These are phyloP conservation scores for Ceratina calcarata DNA, from an alignment of 1,140 invertebrate species.

Conservation along the genomic window DNA sequence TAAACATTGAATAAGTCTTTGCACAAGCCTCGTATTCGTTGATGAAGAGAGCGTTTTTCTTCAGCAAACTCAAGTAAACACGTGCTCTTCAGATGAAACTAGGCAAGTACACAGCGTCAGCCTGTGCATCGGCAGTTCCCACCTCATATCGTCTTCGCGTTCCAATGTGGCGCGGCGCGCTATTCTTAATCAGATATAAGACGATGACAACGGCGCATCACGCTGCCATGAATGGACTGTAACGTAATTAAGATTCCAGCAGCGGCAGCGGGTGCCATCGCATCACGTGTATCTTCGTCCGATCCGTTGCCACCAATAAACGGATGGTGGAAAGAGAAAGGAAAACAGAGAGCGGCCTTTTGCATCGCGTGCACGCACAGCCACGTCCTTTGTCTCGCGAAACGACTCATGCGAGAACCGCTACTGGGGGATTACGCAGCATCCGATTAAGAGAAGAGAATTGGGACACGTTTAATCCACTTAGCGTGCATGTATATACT, in stretches of 20 bases:
- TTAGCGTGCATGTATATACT: neutral
- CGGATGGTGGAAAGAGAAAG: constrained; percentile 18
- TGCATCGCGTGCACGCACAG: constrained; percentile 45
- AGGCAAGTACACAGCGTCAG: neutral
- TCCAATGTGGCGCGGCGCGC: neutral
- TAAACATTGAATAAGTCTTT: no score
- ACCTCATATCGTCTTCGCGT: neutral
- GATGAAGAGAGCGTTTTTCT: constrained; percentile 18
- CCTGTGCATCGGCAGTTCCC: neutral
- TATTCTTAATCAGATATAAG: constrained; percentile 26
- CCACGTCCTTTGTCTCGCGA: constrained; percentile 54
- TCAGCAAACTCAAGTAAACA: constrained; percentile 20
- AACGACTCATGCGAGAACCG: constrained; percentile 56
- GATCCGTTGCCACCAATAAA: neutral
- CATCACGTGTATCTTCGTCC: constrained; percentile 44
- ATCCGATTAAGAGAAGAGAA: constrained; percentile 33
- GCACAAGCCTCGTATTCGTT: neutral
- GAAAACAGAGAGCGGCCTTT: neutral
- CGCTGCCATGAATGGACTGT: constrained; percentile 66
- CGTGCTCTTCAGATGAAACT: constrained; percentile 10
- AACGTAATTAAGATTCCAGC: constrained; percentile 73
- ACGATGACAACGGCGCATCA: constrained; percentile 54
- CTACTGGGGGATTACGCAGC: constrained; percentile 11
- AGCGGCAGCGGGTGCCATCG: constrained; percentile 25
- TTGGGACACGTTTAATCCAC: constrained; percentile 29